These are phyloP conservation scores for Dallia pectoralis DNA, from an alignment of 2,797 vertebrate species.

Conservation along the genomic window DNA sequence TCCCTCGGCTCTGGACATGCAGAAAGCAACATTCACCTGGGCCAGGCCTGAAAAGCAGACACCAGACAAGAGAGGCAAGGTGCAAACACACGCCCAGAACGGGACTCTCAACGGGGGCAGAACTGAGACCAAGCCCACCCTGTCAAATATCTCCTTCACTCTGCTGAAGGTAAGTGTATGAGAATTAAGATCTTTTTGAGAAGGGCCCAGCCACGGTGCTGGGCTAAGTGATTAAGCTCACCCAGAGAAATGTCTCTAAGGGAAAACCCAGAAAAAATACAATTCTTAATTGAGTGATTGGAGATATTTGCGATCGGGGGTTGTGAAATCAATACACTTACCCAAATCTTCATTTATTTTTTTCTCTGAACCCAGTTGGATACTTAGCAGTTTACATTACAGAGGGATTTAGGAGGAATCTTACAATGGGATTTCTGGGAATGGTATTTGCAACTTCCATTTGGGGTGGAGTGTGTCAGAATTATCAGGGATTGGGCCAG, in stretches of 20 bases:
- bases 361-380: not conserved
- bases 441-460: not conserved
- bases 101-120: slow-evolving; percentile 2
- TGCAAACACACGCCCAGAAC: slow-evolving; percentile 15
- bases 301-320: too few relatives aligned
- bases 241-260: too few relatives aligned
- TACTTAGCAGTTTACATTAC: not conserved
- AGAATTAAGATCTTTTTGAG: too few relatives aligned
- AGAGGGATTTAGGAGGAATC: not conserved
- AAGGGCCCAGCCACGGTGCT: too few relatives aligned
- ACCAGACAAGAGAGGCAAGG: slow-evolving; percentile 7
- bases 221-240: too few relatives aligned
- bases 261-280: too few relatives aligned
- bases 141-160: slow-evolving; percentile 74
- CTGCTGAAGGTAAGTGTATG: slow-evolving; percentile 72
- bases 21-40: slow-evolving; percentile 80
- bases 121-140: slow-evolving; percentile 27
- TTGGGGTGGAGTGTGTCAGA: not conserved
- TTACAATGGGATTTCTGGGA: not conserved
- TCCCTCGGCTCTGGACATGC: slow-evolving; percentile 70
- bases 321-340: too few relatives aligned
- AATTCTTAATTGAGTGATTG: too few relatives aligned
- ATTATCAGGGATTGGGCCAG: too few relatives aligned
- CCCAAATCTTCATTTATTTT: too few relatives aligned
- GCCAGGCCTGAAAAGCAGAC: slow-evolving; percentile 23